Percentiles rank a stretch among this genome's conserved stretches.
Conservation (phyloP, 2,888 invertebrate genomes). For the Zhuqinia jingwanae region DNA sequence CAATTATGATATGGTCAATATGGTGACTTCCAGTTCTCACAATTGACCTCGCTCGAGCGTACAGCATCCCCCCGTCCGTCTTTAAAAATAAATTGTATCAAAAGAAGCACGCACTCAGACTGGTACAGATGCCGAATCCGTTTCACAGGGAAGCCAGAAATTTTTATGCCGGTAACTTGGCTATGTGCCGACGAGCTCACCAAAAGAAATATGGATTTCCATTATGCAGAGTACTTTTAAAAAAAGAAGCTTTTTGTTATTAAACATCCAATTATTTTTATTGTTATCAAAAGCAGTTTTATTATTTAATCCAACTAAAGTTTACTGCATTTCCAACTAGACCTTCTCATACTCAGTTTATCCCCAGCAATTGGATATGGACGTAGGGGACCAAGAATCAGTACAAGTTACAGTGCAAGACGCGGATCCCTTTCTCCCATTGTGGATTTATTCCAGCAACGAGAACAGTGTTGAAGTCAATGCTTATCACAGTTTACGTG, state of each 20-base stretch:
- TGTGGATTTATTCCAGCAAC: conserved; percentile 64
- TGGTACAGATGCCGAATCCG: conserved; percentile 38
- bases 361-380: conserved; percentile 40
- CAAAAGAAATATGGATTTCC: conserved; percentile 34
- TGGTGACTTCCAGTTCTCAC: conserved; percentile 12
- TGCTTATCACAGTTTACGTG: background rate
- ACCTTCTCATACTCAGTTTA: conserved; percentile 34
- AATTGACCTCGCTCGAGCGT: conserved; percentile 7
- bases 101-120: conserved; percentile 18
- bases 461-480: conserved; percentile 50
- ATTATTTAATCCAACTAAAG: too few relatives aligned
- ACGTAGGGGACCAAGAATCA: conserved; percentile 50
- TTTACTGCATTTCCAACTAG: background rate
- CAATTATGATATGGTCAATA: too few relatives aligned
- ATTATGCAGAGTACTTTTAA: conserved; percentile 22
- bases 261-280: background rate
- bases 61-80: conserved; percentile 13
- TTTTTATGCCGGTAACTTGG: conserved; percentile 52
- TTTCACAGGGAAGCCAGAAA: conserved; percentile 36
- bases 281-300: background rate
- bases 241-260: too few relatives aligned
- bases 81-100: background rate
- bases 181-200: conserved; percentile 13
- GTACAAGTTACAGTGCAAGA: conserved; percentile 55
- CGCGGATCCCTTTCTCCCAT: conserved; percentile 54